Evolutionary conservation across 1,140 invertebrate species (phyloP).

Genomic region (Cyphomyrmex costatus): DNA sequence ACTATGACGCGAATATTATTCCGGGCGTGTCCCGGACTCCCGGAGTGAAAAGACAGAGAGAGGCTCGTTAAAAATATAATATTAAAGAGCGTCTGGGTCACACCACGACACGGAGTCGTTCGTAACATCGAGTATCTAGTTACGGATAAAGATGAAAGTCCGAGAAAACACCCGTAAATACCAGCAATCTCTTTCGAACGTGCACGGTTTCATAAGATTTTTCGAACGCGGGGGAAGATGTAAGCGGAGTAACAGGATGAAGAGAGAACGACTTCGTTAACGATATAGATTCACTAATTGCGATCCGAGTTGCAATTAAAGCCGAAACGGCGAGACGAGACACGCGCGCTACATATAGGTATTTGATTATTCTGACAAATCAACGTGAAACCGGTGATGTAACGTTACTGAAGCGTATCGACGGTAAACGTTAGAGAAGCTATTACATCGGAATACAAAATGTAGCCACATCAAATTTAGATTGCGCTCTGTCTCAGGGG

Average conservation of each 20-base stretch:
- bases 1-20: slow-evolving; percentile 31
- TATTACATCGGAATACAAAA: slow-evolving; percentile 59
- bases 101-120: neutral
- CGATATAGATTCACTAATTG: slow-evolving; percentile 45
- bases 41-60: neutral
- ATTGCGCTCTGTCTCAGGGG: slow-evolving; percentile 61
- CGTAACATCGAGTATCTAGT: slow-evolving; percentile 4
- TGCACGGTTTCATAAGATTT: neutral
- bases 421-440: slow-evolving; percentile 50
- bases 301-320: slow-evolving; percentile 18
- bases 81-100: neutral
- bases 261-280: neutral
- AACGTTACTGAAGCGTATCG: slow-evolving; percentile 4
- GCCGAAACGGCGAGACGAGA: neutral
- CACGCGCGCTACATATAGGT: neutral
- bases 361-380: slow-evolving; percentile 3
- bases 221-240: neutral
- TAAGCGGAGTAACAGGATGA: neutral
- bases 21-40: neutral
- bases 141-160: slow-evolving; percentile 25
- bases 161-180: slow-evolving; percentile 12
- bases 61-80: slow-evolving; percentile 22
- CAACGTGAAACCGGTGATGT: slow-evolving; percentile 37
- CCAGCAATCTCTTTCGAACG: slow-evolving; percentile 35
- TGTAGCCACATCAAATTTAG: slow-evolving; percentile 55